Evolutionary conservation across 2,888 invertebrate species (phyloP).

Genomic region (Aphrophora alni): DNA sequence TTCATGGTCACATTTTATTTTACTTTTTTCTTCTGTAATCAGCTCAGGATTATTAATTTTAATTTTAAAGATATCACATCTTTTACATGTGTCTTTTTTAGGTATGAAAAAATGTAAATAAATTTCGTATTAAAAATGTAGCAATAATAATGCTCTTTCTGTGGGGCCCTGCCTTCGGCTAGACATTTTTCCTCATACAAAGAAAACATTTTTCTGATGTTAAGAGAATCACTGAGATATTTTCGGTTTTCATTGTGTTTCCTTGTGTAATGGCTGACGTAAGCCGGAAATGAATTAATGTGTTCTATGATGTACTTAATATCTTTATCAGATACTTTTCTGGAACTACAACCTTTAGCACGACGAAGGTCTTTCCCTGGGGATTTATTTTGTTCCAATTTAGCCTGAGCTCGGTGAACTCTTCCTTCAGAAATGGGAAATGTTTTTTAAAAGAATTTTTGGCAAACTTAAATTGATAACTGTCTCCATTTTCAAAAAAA

Average conservation of each 20-base stretch:
- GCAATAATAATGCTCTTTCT: slow-evolving; percentile 4
- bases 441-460: neutral
- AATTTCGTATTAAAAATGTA: slow-evolving; percentile 23
- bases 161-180: neutral
- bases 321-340: slow-evolving; percentile 11
- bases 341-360: slow-evolving; percentile 2
- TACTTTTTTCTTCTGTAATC: neutral
- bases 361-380: slow-evolving; percentile 28
- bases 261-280: slow-evolving; percentile 17
- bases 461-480: neutral
- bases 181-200: slow-evolving; percentile 17
- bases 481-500: neutral
- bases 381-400: neutral
- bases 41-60: neutral
- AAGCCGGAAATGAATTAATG: slow-evolving; percentile 18
- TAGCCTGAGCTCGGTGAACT: neutral
- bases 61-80: slow-evolving; percentile 24
- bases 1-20: slow-evolving; percentile 19
- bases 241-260: slow-evolving; percentile 18
- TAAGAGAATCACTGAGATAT: slow-evolving; percentile 16
- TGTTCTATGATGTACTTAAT: slow-evolving; percentile 11
- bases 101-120: slow-evolving; percentile 23
- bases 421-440: neutral
- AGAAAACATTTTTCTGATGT: slow-evolving; percentile 22
- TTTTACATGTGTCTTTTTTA: slow-evolving; percentile 25